Conservation (phyloP, 2,888 invertebrate species). For the Didymodactylos carnosus region DNA sequence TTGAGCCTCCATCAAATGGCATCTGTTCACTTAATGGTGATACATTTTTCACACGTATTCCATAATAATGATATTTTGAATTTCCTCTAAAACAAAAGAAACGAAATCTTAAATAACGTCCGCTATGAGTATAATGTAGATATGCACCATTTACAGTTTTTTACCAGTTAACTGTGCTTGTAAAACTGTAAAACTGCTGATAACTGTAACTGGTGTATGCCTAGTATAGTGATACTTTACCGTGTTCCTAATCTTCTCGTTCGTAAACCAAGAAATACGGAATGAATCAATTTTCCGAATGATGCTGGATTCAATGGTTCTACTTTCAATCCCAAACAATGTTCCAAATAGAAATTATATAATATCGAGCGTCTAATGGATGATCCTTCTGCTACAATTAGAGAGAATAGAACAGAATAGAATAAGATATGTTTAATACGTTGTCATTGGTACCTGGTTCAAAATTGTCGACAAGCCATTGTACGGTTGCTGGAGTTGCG, state of each 20-base stretch:
- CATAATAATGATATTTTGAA: conserved; percentile 4
- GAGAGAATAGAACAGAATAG: too few species aligned
- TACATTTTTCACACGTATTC: neutral
- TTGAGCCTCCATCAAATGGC: neutral
- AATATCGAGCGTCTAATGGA: neutral
- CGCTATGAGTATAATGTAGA: neutral
- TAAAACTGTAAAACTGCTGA: too few species aligned
- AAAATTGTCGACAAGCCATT: conserved; percentile 85
- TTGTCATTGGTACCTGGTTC: too few species aligned
- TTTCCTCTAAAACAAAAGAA: neutral
- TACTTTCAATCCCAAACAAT: neutral
- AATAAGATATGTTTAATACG: too few species aligned
- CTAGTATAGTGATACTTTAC: neutral
- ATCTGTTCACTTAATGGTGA: neutral
- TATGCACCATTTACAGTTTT: too few species aligned
- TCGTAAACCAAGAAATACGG: neutral
- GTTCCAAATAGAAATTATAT: conserved; percentile 1
- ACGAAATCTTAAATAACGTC: neutral
- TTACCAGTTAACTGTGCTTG: too few species aligned
- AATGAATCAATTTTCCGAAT: neutral
- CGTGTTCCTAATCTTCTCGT: neutral
- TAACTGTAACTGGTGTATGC: too few species aligned
- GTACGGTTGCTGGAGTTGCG: neutral
- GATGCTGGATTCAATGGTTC: neutral
- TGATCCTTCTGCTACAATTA: neutral